phyloP scores from a whole-genome alignment of 2,113 vertebrate species.

The Alethe castanea region DNA sequence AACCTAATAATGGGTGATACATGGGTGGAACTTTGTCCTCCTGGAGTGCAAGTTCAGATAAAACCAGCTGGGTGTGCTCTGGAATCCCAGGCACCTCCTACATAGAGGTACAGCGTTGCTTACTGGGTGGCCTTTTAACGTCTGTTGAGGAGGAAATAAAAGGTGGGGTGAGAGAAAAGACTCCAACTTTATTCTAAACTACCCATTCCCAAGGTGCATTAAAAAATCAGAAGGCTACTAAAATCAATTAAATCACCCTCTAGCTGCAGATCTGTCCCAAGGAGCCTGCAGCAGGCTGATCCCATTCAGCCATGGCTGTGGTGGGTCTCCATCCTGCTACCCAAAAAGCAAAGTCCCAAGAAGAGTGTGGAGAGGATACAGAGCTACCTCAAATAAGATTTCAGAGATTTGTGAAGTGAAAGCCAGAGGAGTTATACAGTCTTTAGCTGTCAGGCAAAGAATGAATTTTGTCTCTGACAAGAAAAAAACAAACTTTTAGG shows the following conservation, averaged over 20 bases:
- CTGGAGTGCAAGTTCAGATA: background rate
- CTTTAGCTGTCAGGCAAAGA: background rate
- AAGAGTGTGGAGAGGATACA: accelerated
- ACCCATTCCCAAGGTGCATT: background rate
- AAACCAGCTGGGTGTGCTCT: background rate
- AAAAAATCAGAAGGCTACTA: constrained; percentile 14
- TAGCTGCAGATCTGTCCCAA: background rate
- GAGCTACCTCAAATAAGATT: background rate
- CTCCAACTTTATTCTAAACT: background rate
- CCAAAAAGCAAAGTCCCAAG: accelerated
- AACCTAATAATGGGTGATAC: background rate
- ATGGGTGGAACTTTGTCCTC: background rate
- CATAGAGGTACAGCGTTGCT: background rate
- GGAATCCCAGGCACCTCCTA: background rate
- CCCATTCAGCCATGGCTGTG: accelerated
- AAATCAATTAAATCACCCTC: background rate
- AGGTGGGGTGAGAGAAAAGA: background rate
- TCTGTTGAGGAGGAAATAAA: background rate
- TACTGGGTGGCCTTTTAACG: constrained; percentile 7
- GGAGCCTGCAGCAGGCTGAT: background rate
- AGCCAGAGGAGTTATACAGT: background rate
- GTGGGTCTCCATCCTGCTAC: background rate
- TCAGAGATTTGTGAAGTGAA: background rate
- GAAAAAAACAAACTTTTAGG: background rate
- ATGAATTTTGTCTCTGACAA: background rate